Evolutionary conservation across 2,797 vertebrate genomes (phyloP).

Genomic region (Sternarchorhynchus goeldii): DNA sequence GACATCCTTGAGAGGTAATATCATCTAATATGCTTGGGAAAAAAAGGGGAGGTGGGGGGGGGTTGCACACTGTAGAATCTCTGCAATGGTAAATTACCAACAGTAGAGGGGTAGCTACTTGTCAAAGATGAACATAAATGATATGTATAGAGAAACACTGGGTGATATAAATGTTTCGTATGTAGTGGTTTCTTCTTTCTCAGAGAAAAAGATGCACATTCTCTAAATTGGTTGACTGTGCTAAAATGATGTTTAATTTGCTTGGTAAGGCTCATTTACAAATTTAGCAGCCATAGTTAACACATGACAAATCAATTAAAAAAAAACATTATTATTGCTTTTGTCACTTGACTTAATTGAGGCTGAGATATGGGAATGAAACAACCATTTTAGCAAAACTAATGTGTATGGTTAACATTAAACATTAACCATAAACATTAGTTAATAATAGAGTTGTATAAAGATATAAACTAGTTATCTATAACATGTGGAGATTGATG

Average conservation of each 20-base stretch:
- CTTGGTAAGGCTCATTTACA: constrained; percentile 8
- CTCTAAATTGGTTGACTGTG: constrained; percentile 19
- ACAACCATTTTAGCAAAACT: neutral
- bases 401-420: neutral
- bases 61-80: constrained; percentile 23
- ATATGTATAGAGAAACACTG: constrained; percentile 44
- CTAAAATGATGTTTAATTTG: constrained; percentile 24
- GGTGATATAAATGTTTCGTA: constrained; percentile 47
- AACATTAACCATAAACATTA: too few relatives aligned
- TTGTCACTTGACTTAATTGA: neutral
- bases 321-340: neutral
- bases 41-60: constrained; percentile 34
- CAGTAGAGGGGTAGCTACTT: constrained; percentile 22
- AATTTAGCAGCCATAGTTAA: neutral
- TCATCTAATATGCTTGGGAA: constrained; percentile 61
- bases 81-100: constrained; percentile 27
- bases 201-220: constrained; percentile 5
- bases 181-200: constrained; percentile 12
- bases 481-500: neutral
- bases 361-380: neutral
- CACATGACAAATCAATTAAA: neutral
- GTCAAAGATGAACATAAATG: constrained; percentile 15
- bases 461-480: neutral
- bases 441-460: neutral
- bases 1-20: constrained; percentile 75